phyloP scores from a whole-genome alignment of 2,888 invertebrate species.

The Caenorhabditis virilis region DNA sequence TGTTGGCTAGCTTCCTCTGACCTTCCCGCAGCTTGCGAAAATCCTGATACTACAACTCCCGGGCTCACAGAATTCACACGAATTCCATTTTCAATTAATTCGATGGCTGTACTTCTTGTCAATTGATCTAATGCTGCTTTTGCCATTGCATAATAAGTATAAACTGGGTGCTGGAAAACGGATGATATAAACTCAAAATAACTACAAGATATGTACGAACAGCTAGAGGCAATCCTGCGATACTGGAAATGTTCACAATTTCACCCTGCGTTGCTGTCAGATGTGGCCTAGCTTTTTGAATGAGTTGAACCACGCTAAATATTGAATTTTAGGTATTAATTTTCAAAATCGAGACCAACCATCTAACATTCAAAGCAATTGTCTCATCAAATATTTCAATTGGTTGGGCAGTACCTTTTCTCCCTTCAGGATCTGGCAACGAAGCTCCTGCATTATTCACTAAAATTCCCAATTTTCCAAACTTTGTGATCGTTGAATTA shows the following conservation, averaged over 20 bases:
- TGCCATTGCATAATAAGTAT: conserved; percentile 22
- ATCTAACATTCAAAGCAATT: conserved; percentile 13
- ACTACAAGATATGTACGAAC: too few relatives aligned
- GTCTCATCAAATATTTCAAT: conserved; percentile 7
- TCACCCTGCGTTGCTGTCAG: conserved; percentile 19
- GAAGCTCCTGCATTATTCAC: conserved; percentile 21
- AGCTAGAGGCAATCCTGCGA: conserved; percentile 14
- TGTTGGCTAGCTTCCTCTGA: too few relatives aligned
- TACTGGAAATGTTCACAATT: conserved; percentile 25
- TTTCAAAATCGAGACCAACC: too few relatives aligned
- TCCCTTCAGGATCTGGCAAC: conserved; percentile 7
- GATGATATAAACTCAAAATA: too few relatives aligned
- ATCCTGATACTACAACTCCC: conserved; percentile 13
- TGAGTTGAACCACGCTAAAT: conserved; percentile 21
- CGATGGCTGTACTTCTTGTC: conserved; percentile 17
- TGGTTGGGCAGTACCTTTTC: conserved; percentile 3
- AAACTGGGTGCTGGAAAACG: not conserved
- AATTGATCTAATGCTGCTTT: conserved; percentile 27
- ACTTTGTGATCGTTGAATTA: conserved; percentile 9
- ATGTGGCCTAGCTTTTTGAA: conserved; percentile 12
- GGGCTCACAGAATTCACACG: conserved; percentile 28
- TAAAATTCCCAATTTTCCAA: conserved; percentile 17
- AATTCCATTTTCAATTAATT: conserved; percentile 18
- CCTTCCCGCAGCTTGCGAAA: conserved; percentile 14
- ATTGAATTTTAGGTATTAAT: not conserved